A percentile compares a stretch with the other conserved stretches of the same genome.
Evolutionary conservation across 1,140 invertebrate species (phyloP).

Genomic region (Drosophila navojoa): DNA sequence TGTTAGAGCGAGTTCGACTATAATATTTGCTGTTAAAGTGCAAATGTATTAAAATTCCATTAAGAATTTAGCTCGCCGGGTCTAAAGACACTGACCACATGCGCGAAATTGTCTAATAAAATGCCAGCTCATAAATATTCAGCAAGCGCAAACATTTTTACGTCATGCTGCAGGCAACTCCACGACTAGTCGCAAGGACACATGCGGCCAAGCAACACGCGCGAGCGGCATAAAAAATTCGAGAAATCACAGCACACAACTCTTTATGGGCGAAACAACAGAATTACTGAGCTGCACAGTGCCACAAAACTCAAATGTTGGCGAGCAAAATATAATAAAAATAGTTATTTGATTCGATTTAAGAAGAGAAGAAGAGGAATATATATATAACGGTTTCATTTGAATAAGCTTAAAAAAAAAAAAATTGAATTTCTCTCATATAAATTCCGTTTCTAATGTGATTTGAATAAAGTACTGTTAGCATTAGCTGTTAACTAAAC

Average conservation of each 20-base stretch:
- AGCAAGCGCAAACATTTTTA: conserved; percentile 46
- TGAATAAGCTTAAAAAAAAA: no score
- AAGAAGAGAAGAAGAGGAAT: no score
- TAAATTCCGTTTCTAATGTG: no score
- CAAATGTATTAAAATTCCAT: conserved; percentile 63
- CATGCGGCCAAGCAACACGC: conserved; percentile 50
- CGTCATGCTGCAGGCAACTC: conserved; percentile 23
- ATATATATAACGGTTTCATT: no score
- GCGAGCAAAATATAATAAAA: not conserved
- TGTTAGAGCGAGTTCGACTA: no score
- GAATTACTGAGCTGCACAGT: not conserved
- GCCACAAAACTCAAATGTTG: not conserved
- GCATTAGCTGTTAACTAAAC: not conserved
- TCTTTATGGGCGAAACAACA: conserved; percentile 30
- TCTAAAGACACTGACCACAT: conserved; percentile 22
- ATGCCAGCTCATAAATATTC: conserved; percentile 78
- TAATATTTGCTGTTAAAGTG: conserved; percentile 18
- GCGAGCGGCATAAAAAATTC: conserved; percentile 63
- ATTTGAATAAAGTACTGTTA: no score
- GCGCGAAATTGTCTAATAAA: conserved; percentile 74
- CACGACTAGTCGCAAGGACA: conserved; percentile 10
- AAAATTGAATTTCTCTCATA: no score
- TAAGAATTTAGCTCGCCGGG: conserved; percentile 56
- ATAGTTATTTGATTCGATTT: no score
- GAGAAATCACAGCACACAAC: conserved; percentile 62